Conservation (phyloP, 2,113 vertebrate genomes). For the Nyctereutes procyonoides region DNA sequence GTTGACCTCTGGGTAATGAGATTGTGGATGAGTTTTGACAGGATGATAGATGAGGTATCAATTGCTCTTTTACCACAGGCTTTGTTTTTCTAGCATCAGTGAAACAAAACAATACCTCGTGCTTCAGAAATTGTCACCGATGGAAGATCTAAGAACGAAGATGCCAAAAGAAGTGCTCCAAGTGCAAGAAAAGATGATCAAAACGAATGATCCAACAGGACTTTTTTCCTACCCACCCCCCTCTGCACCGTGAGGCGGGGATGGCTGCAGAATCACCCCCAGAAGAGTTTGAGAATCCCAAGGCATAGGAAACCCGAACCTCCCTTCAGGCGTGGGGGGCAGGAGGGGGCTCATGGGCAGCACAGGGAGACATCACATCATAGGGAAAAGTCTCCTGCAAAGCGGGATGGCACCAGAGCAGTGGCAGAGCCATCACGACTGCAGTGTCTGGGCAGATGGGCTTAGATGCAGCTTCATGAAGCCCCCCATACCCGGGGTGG, state of each 20-base stretch:
- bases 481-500: neutral
- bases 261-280: neutral
- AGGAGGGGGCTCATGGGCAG: neutral
- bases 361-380: neutral
- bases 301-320: neutral
- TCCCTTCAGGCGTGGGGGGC: neutral
- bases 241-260: neutral
- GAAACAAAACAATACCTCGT: neutral
- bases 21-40: neutral
- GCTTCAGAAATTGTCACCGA: neutral
- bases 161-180: neutral
- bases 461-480: neutral
- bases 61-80: neutral
- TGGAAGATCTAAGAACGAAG: neutral
- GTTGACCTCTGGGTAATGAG: neutral
- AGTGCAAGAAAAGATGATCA: neutral
- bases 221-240: neutral
- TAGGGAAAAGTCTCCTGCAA: neutral
- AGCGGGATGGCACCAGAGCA: neutral
- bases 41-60: neutral
- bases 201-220: neutral
- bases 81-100: neutral
- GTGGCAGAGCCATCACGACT: no score
- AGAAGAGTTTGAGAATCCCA: neutral
- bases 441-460: neutral